These are phyloP conservation scores for Atherinomorus stipes DNA, from an alignment of 2,113 vertebrate species.

Conservation along the genomic window DNA sequence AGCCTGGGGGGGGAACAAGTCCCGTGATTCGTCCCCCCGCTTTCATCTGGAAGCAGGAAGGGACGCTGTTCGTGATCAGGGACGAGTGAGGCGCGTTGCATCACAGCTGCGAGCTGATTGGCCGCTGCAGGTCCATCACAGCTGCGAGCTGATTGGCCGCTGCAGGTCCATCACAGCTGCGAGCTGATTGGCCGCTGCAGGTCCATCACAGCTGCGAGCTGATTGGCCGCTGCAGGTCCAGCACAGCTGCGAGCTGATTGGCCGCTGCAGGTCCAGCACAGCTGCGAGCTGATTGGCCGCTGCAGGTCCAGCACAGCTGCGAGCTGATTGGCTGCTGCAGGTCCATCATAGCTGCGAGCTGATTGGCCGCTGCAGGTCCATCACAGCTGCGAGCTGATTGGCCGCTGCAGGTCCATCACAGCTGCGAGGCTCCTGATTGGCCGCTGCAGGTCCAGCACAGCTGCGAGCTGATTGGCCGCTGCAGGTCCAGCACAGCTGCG, in stretches of 20 bases:
- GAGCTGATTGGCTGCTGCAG: slow-evolving; percentile 29
- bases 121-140: slow-evolving; percentile 12
- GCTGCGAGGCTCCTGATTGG: slow-evolving; percentile 18
- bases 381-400: slow-evolving; percentile 33
- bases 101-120: slow-evolving; percentile 33
- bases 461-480: slow-evolving; percentile 25
- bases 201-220: no score
- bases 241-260: no score
- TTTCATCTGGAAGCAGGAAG: slow-evolving; percentile 40
- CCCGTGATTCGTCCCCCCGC: no score
- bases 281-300: no score
- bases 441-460: slow-evolving; percentile 50
- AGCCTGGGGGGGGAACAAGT: slow-evolving; percentile 49
- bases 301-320: neutral
- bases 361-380: slow-evolving; percentile 41
- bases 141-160: no score
- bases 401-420: slow-evolving; percentile 53
- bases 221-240: neutral
- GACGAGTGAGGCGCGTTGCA: slow-evolving; percentile 50
- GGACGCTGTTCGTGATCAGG: slow-evolving; percentile 52
- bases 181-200: no score
- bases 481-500: slow-evolving; percentile 43
- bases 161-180: neutral
- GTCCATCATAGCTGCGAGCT: slow-evolving; percentile 38
- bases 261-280: neutral